Conservation (phyloP, 2,113 vertebrate genomes). For the Amphiprion ocellaris region DNA sequence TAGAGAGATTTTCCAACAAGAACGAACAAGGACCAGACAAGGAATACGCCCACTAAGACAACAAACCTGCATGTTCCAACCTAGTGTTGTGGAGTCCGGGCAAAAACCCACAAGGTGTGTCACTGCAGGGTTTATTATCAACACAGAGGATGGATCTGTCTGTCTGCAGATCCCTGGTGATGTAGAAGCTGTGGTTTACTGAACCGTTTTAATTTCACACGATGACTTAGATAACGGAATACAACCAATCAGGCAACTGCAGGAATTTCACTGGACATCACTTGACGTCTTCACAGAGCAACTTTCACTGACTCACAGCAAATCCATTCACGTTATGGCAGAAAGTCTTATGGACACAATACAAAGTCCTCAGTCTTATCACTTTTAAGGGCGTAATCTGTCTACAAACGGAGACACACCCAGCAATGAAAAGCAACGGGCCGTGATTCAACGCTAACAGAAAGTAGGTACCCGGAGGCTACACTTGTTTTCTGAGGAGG, state of each 20-base stretch:
- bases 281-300: not conserved
- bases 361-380: conserved; percentile 56
- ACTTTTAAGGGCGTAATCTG: conserved; percentile 27
- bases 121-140: conserved; percentile 13
- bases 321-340: not conserved
- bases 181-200: conserved; percentile 5
- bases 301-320: conserved; percentile 19
- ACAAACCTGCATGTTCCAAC: conserved; percentile 40
- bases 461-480: conserved; percentile 31
- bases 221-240: not conserved
- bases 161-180: conserved; percentile 18
- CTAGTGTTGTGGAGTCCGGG: not conserved
- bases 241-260: not conserved
- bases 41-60: conserved; percentile 58
- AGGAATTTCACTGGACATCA: not conserved
- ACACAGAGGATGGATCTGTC: not conserved
- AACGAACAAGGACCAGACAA: conserved; percentile 53
- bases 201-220: not conserved
- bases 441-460: conserved; percentile 39
- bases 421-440: conserved; percentile 39
- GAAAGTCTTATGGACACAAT: conserved; percentile 8
- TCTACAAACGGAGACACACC: conserved; percentile 36
- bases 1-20: conserved; percentile 65
- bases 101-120: conserved; percentile 54
- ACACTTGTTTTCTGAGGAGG: conserved; percentile 19